Evolutionary conservation across 2,113 vertebrate genomes (phyloP), one percentile per base, ranked within the genome.

Genomic region (Oreochromis spilurus): DNA sequence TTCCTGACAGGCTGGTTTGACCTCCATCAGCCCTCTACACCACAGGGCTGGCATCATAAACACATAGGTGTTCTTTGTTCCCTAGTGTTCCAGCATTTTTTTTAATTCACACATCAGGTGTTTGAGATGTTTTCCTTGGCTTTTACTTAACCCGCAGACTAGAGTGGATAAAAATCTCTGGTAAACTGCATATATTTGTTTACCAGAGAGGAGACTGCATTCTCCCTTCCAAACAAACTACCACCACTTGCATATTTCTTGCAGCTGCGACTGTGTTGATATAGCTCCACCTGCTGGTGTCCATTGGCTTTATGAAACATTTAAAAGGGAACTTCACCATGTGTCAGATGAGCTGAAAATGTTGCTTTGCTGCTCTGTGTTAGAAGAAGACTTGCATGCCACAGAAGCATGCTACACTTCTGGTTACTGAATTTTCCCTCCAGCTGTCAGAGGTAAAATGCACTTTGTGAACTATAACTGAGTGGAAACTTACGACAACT

Each of bases 201-300:
- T 53, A 85, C 40, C 34, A 50, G 0, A n/a, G 40, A 58, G 36
- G 21, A 81, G 40, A 79, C 80, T n/a, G n/a, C 43, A n/a, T 17
- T 55, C 29, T 77, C 19, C 80, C 14, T 65, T 67, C 3, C 34
- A 48, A 81, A 81, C 24, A 75, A 75, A 31, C 43, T 16, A 62
- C 26, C 19, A 14, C 19, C 13, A 5, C 34, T 84, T 67, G 21
- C 34, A 21, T 40, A 38, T 62, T 52, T 70, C 45, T 21, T 5
- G 3, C 11, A 48, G 45, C 21, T n/a, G 21, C 7, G 17, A 85
- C 31, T 82, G 36, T 88, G 88, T 82, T 50, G 45, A 45, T 62
- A 55, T 70, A 88, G 88, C 90, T 10, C 91, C 92, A 89, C 60
- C 94, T 94, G 83, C 90, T 93, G 94, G 88, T 62, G 5, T n/a